Percentiles rank a stretch among this genome's conserved stretches.
phyloP scores from a whole-genome alignment of 53 echinoderm and acorn worm species.

The Holothuria leucospilota region DNA sequence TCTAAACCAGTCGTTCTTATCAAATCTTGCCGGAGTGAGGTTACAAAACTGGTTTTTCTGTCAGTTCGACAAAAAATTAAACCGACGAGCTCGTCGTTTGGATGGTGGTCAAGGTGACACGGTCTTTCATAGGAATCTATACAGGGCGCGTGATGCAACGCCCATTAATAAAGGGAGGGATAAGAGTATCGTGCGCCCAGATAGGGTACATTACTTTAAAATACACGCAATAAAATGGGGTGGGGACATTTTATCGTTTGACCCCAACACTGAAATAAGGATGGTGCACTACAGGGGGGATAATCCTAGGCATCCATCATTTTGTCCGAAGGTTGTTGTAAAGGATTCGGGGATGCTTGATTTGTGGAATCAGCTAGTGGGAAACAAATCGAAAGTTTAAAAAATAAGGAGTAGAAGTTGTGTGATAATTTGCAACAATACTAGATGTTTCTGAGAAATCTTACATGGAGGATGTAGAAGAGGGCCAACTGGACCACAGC shows the following conservation, averaged over 20 bases:
- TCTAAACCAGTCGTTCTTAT: constrained; percentile 66
- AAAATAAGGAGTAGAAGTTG: no score
- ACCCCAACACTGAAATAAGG: constrained; percentile 75
- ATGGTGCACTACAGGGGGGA: constrained; percentile 85
- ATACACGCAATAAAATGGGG: constrained; percentile 88
- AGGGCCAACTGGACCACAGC: no score
- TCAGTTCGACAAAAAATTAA: constrained; percentile 44
- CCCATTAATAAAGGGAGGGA: constrained; percentile 73
- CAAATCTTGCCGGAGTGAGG: constrained; percentile 64
- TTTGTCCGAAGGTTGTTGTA: constrained; percentile 71
- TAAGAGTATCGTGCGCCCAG: constrained; percentile 84
- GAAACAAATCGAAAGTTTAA: no score
- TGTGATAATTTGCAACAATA: no score
- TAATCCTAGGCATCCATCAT: constrained; percentile 74
- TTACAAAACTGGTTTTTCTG: constrained; percentile 95
- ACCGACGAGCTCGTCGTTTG: constrained; percentile 39
- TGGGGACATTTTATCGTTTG: constrained; percentile 63
- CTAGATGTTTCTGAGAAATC: no score
- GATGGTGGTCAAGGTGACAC: constrained; percentile 43
- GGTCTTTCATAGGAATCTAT: constrained; percentile 75
- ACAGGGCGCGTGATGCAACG: constrained; percentile 71
- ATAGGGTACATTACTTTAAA: constrained; percentile 88
- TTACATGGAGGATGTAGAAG: no score
- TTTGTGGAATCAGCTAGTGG: constrained; percentile 3
- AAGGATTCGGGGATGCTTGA: constrained; percentile 76